Conservation (phyloP, 2,113 vertebrate genomes). For the Rhea pennata region DNA sequence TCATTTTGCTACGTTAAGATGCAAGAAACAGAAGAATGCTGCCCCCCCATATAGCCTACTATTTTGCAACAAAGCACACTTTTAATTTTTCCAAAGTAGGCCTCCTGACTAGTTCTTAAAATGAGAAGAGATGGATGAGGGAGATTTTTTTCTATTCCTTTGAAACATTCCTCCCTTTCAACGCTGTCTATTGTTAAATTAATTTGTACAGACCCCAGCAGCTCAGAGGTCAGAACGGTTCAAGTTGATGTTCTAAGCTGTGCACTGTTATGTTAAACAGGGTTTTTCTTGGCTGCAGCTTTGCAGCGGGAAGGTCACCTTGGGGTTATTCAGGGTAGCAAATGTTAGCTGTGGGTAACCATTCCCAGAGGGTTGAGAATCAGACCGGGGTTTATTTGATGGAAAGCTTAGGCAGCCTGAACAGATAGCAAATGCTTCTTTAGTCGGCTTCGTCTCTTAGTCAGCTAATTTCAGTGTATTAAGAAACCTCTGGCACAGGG, state of each 20-base stretch:
- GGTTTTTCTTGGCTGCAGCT: conserved; percentile 51
- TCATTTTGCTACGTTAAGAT: background rate
- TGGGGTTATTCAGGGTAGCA: conserved; percentile 35
- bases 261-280: conserved; percentile 74
- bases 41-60: background rate
- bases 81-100: conserved; percentile 57
- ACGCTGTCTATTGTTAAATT: conserved; percentile 45
- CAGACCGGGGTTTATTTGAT: conserved; percentile 37
- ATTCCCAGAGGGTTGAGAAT: conserved; percentile 56
- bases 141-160: conserved; percentile 49
- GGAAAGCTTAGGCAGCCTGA: background rate
- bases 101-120: conserved; percentile 58
- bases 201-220: conserved; percentile 52
- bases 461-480: conserved; percentile 44
- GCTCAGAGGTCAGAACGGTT: conserved; percentile 52
- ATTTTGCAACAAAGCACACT: conserved; percentile 60
- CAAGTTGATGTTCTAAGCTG: conserved; percentile 54
- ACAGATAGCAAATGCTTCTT: conserved; percentile 16
- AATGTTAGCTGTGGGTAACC: conserved; percentile 51
- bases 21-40: background rate
- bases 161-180: conserved; percentile 69
- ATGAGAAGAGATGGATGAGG: conserved; percentile 53
- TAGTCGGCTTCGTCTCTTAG: conserved; percentile 55
- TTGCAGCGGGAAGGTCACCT: conserved; percentile 43
- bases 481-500: conserved; percentile 35